These are phyloP conservation scores for Pluvialis apricaria DNA, from an alignment of 2,113 vertebrate genomes.

Conservation along the genomic window DNA sequence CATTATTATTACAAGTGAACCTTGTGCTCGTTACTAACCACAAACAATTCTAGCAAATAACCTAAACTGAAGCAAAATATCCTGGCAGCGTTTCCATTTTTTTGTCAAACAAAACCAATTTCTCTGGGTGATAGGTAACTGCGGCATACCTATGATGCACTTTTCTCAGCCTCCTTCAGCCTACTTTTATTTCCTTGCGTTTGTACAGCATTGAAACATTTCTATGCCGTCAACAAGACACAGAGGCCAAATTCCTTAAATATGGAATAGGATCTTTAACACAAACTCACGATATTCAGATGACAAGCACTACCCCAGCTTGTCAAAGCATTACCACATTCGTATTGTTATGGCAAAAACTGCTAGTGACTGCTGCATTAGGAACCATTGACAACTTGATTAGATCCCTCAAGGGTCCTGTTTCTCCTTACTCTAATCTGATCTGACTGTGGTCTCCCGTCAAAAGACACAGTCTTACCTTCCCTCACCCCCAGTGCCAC, in stretches of 20 bases:
- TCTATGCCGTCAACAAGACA: background rate
- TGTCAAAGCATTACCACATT: background rate
- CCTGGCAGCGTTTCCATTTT: background rate
- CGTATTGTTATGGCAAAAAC: background rate
- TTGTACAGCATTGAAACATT: background rate
- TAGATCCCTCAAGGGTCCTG: background rate
- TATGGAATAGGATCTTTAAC: background rate
- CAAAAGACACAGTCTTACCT: background rate
- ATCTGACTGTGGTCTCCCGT: background rate
- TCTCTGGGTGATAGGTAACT: background rate
- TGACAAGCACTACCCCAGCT: background rate
- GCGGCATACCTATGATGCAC: background rate
- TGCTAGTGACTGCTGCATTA: background rate
- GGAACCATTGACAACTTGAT: background rate
- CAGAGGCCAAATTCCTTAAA: background rate
- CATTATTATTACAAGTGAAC: constrained; percentile 49
- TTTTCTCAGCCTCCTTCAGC: background rate
- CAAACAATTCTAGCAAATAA: constrained; percentile 40
- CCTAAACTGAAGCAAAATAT: constrained; percentile 30
- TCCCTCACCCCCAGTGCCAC: background rate
- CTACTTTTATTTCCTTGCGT: background rate
- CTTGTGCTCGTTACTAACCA: constrained; percentile 38
- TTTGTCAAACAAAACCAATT: background rate
- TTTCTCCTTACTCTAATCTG: background rate
- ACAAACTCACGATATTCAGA: background rate